These are phyloP conservation scores for Oophaga pumilio DNA, from an alignment of 2,113 vertebrate genomes.

Conservation along the genomic window DNA sequence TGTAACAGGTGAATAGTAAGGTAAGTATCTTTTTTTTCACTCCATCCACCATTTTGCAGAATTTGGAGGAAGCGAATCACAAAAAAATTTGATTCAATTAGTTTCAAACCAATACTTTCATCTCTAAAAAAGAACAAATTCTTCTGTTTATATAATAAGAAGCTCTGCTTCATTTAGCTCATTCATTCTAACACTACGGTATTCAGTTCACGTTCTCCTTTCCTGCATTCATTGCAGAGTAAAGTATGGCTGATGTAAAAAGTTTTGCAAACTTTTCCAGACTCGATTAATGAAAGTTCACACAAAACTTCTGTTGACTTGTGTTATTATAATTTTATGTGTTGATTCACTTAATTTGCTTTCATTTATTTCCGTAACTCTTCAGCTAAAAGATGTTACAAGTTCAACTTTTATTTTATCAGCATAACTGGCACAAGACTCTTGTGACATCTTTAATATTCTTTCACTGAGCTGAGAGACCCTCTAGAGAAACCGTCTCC, in stretches of 20 bases:
- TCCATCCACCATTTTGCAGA: too few species aligned
- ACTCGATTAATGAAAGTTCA: neutral
- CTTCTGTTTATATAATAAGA: neutral
- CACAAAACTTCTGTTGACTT: neutral
- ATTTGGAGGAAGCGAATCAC: too few species aligned
- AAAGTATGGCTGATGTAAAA: neutral
- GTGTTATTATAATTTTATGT: slow-evolving; percentile 12
- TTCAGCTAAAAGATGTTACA: slow-evolving; percentile 28
- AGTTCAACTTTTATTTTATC: slow-evolving; percentile 29
- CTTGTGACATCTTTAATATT: slow-evolving; percentile 42
- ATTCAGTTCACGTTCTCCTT: neutral
- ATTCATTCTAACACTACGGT: neutral
- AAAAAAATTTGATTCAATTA: too few species aligned
- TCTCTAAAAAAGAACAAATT: neutral
- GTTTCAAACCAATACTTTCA: too few species aligned
- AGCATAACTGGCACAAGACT: slow-evolving; percentile 47
- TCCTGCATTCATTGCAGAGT: neutral
- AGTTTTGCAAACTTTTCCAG: neutral
- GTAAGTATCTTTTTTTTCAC: too few species aligned
- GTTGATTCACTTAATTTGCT: slow-evolving; percentile 19
- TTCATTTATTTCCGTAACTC: slow-evolving; percentile 2
- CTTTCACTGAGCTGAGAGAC: neutral
- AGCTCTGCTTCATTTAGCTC: neutral
- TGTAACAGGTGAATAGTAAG: too few species aligned
- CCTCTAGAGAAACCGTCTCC: slow-evolving; percentile 22